Percentiles rank a stretch among this genome's conserved stretches.
Evolutionary conservation across 2,888 invertebrate genomes (phyloP).

Genomic region (Andrena trimmerana): DNA sequence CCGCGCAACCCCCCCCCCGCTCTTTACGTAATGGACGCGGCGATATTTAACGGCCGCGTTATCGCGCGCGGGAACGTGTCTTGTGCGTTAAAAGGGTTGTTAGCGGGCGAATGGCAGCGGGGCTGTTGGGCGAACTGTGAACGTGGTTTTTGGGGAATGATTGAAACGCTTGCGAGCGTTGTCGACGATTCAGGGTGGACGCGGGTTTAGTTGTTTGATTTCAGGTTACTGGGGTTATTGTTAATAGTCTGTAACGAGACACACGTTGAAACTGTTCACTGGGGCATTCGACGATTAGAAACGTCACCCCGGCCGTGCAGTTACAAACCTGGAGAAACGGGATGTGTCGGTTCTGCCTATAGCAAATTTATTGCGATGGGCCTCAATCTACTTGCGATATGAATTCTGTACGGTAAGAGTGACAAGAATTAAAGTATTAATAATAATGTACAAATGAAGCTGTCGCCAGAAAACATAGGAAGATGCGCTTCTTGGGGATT

Average conservation of each 20-base stretch:
- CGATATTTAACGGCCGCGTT: constrained; percentile 15
- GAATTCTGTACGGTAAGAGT: no score
- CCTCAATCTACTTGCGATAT: no score
- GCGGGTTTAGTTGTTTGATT: background rate
- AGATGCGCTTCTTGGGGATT: no score
- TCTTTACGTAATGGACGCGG: constrained; percentile 12
- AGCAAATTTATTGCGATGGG: no score
- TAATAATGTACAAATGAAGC: no score
- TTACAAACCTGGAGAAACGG: no score
- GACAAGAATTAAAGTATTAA: no score
- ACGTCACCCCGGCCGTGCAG: no score
- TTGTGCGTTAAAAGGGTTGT: background rate
- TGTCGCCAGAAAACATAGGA: no score
- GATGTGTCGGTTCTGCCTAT: no score
- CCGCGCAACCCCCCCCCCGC: background rate
- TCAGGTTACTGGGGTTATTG: background rate
- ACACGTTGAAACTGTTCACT: background rate
- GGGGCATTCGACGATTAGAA: no score
- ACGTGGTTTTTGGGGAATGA: background rate
- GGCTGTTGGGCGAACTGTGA: background rate
- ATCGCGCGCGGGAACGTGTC: background rate
- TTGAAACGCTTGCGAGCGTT: background rate
- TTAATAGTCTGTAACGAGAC: background rate
- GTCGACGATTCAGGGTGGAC: background rate
- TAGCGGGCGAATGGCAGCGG: constrained; percentile 3